Conservation (phyloP, 2,888 invertebrate species). For the Euproctis similis region DNA sequence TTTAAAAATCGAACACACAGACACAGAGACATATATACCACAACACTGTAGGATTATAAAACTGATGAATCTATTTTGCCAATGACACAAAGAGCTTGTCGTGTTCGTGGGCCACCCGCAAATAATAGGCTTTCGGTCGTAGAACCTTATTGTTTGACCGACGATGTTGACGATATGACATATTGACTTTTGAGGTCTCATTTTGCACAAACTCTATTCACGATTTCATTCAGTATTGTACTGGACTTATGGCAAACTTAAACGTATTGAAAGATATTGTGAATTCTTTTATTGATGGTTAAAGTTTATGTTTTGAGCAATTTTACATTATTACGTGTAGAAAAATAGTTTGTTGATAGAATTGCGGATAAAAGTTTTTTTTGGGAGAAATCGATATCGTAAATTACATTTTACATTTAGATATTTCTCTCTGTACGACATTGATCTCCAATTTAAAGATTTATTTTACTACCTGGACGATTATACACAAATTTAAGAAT, state of each 20-base stretch:
- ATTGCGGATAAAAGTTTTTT: too few species aligned
- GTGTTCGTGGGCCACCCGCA: conserved; percentile 55
- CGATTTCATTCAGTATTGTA: conserved; percentile 21
- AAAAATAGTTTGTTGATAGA: conserved; percentile 9
- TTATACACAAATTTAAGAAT: too few species aligned
- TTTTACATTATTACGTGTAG: too few species aligned
- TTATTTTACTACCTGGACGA: too few species aligned
- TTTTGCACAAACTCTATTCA: conserved; percentile 33
- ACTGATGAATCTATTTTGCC: conserved; percentile 52
- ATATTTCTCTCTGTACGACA: too few species aligned
- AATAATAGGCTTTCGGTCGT: conserved; percentile 37
- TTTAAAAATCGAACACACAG: too few species aligned
- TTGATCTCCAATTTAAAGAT: too few species aligned
- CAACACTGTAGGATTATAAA: conserved; percentile 38
- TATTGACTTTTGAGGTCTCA: conserved; percentile 41
- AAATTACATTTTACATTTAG: too few species aligned
- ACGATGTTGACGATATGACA: conserved; percentile 42
- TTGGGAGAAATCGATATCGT: too few species aligned
- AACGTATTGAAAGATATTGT: conserved; percentile 15
- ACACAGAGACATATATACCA: too few species aligned
- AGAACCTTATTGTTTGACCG: conserved; percentile 41
- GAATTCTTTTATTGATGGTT: conserved; percentile 11
- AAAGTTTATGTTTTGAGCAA: conserved; percentile 18
- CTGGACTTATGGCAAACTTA: conserved; percentile 16
- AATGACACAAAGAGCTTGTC: conserved; percentile 36